phyloP scores from a whole-genome alignment of 2,888 invertebrate species.

The Dermolepida albohirtum region DNA sequence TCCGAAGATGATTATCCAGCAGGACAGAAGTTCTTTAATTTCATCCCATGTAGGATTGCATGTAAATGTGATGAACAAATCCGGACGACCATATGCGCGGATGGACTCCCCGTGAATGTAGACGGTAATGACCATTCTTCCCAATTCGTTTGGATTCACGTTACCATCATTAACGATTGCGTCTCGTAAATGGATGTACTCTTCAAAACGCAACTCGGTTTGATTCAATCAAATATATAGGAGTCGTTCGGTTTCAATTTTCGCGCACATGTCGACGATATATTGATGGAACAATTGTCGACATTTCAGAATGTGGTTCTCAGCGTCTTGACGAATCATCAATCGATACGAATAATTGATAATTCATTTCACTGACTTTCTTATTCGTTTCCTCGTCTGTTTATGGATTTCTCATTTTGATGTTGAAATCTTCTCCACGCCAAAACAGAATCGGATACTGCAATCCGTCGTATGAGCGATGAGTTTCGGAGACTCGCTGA shows the following conservation, averaged over 20 bases:
- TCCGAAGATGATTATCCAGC: too few species aligned
- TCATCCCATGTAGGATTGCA: too few species aligned
- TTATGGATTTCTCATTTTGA: slow-evolving; percentile 2
- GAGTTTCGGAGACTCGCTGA: slow-evolving; percentile 18
- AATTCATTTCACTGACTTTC: slow-evolving; percentile 49
- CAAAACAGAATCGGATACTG: slow-evolving; percentile 10
- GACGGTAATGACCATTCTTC: too few species aligned
- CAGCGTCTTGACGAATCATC: slow-evolving; percentile 51
- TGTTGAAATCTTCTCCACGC: slow-evolving; percentile 5
- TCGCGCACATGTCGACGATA: slow-evolving; percentile 58
- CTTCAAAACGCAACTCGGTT: slow-evolving; percentile 51
- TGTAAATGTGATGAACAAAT: too few species aligned
- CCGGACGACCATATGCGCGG: too few species aligned
- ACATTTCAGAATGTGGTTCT: slow-evolving; percentile 52
- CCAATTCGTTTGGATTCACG: too few species aligned
- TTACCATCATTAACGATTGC: too few species aligned
- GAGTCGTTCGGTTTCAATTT: slow-evolving; percentile 56
- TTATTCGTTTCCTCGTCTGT: slow-evolving; percentile 48
- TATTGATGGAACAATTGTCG: slow-evolving; percentile 55
- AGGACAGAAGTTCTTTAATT: too few species aligned
- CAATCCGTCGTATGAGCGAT: slow-evolving; percentile 1
- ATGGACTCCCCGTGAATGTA: too few species aligned
- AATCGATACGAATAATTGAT: slow-evolving; percentile 47
- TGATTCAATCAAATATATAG: slow-evolving; percentile 52
- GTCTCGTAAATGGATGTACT: too few species aligned